Percentiles rank a stretch among this genome's conserved stretches.
Conservation (phyloP, 1,140 invertebrate genomes). For the Drosophila subobscura region DNA sequence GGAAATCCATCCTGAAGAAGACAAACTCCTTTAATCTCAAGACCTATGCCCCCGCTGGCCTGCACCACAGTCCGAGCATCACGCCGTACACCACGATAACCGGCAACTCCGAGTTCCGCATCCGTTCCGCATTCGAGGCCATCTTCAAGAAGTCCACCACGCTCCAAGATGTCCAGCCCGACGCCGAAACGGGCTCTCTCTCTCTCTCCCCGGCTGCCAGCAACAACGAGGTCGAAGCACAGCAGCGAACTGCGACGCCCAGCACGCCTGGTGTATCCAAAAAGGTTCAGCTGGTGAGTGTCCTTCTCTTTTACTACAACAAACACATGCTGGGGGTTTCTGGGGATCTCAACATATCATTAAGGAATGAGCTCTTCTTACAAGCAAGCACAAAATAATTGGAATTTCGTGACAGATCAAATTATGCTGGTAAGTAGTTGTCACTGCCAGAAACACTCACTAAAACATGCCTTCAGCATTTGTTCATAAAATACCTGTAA, state of each 20-base stretch:
- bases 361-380: constrained; percentile 32
- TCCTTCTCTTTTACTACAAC: no score
- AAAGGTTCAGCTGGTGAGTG: constrained; percentile 93
- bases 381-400: constrained; percentile 78
- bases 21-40: constrained; percentile 94
- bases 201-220: constrained; percentile 62
- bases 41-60: constrained; percentile 87
- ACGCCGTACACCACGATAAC: constrained; percentile 93
- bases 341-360: not conserved
- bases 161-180: constrained; percentile 91
- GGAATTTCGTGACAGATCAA: constrained; percentile 72
- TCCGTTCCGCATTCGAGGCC: constrained; percentile 94
- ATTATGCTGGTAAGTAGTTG: constrained; percentile 70
- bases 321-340: not conserved
- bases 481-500: constrained; percentile 19
- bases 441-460: not conserved
- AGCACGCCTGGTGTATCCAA: constrained; percentile 90
- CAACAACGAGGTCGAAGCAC: constrained; percentile 71
- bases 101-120: constrained; percentile 90
- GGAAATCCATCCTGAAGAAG: constrained; percentile 96
- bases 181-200: constrained; percentile 85
- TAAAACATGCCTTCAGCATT: not conserved
- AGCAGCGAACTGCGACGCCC: constrained; percentile 84
- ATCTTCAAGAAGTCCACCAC: constrained; percentile 94
- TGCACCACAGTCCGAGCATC: constrained; percentile 87